Conservation (phyloP, 1,140 invertebrate genomes). For the Pentalonia nigronervosa region DNA sequence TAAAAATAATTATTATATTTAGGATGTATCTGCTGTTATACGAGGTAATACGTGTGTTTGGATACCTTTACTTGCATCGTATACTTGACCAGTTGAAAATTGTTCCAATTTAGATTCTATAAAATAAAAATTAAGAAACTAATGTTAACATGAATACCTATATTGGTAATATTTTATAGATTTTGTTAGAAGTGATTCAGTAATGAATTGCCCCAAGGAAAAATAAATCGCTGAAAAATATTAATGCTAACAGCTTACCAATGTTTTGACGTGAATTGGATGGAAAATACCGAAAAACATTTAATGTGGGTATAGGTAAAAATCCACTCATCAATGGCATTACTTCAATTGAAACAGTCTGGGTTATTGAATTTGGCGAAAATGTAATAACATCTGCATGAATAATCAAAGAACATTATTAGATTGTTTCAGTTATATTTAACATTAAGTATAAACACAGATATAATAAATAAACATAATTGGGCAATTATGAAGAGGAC, state of each 20-base stretch:
- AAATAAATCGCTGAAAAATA: background rate
- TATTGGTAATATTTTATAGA: background rate
- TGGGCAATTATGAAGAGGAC: background rate
- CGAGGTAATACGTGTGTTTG: conserved; percentile 85
- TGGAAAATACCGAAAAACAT: conserved; percentile 90
- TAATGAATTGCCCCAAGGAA: background rate
- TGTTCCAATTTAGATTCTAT: conserved; percentile 75
- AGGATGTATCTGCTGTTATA: conserved; percentile 16
- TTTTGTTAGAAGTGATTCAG: background rate
- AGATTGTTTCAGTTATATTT: background rate
- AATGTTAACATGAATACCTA: background rate
- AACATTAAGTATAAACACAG: background rate
- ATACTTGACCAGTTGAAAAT: conserved; percentile 86
- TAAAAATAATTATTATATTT: conserved; percentile 41
- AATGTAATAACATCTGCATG: conserved; percentile 48
- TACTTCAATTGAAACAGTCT: conserved; percentile 78
- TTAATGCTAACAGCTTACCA: conserved; percentile 65
- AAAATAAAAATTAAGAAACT: conserved; percentile 12
- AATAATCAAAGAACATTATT: background rate
- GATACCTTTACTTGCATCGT: conserved; percentile 85
- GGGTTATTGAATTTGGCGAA: conserved; percentile 39
- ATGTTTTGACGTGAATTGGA: conserved; percentile 70
- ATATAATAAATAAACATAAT: background rate
- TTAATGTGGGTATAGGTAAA: conserved; percentile 84
- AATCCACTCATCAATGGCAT: conserved; percentile 90